Evolutionary conservation across 2,888 invertebrate species (phyloP).

Genomic region (Pseudanteris insignis): DNA sequence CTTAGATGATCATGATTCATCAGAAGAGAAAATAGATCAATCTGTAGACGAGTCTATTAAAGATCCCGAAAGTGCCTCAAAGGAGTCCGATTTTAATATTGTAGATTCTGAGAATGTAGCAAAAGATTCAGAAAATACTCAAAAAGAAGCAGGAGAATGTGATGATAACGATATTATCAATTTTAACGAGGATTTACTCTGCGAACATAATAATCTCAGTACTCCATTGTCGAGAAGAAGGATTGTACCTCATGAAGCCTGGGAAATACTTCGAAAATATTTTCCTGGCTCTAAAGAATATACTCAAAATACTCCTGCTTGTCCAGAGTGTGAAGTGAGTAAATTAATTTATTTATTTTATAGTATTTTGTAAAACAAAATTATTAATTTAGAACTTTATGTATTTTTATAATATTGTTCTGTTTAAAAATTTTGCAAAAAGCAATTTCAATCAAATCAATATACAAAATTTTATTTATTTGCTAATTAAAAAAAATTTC

Average conservation of each 20-base stretch:
- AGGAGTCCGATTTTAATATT: slow-evolving; percentile 18
- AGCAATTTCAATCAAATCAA: no score
- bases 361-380: background rate
- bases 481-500: no score
- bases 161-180: slow-evolving; percentile 60
- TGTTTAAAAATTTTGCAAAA: no score
- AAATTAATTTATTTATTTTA: slow-evolving; percentile 1
- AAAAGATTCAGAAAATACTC: slow-evolving; percentile 29
- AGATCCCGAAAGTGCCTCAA: slow-evolving; percentile 25
- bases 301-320: slow-evolving; percentile 54
- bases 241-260: slow-evolving; percentile 68
- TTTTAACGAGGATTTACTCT: slow-evolving; percentile 70
- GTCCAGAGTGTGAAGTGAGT: slow-evolving; percentile 58
- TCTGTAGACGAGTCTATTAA: slow-evolving; percentile 26
- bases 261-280: slow-evolving; percentile 68
- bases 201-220: slow-evolving; percentile 67
- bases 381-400: background rate
- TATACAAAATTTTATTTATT: no score
- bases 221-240: slow-evolving; percentile 63
- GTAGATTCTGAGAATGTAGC: slow-evolving; percentile 8
- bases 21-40: slow-evolving; percentile 48
- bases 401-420: no score
- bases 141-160: slow-evolving; percentile 55
- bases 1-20: slow-evolving; percentile 42
- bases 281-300: slow-evolving; percentile 66